Base-by-base conservation (phyloP, 2,113 vertebrate genomes). In the Sphaerodactylus townsendi region DNA sequence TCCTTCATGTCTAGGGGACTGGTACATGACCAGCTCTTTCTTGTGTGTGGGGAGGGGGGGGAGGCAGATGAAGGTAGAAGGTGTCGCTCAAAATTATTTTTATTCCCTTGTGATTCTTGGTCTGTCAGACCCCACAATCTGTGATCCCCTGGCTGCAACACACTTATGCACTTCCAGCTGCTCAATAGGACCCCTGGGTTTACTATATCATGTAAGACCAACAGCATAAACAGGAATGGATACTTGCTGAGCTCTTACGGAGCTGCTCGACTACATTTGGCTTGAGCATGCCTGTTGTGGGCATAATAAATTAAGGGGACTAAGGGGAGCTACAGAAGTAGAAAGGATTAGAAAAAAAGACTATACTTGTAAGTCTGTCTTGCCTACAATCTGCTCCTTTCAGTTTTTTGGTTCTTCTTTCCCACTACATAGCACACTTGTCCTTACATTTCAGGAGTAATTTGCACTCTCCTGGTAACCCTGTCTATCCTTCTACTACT, bases 381-480 rank as follows among this genome's bases (percentile, higher is more conserved):
- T 71, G 25, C 66, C 82, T 56, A 19, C 28, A 64, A 81, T 53
- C 21, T 37, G 64, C 11, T n/a, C 33, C 14, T 30, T 56, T 28
- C 41, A 76, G 11, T 75, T 89, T 79, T 83, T 33, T 79, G 80
- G 59, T 0, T 9, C 82, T 41, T 91, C 80, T 41, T 91, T 71
- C 88, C 84, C 90, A 80, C 94, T 93, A 84, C 92, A 90, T 86
- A 85, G 94, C 94, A 94, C 85, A 90, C 90, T 94, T 92, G 90
- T 85, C 88, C 91, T 87, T 90, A 89, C 85, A 93, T 93, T 85
- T 93, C 90, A 90, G 93, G 95, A 95, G 95, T 95, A 93, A 95
- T 95, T 95, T 95, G 90, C 92, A 92, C 92, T 94, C 94, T 94
- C 89, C 86, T 92, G 88, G 87, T 92, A 91, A 90, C 87, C 93